Evolutionary conservation across 2,888 invertebrate species (phyloP).

Genomic region (Muscina levida): DNA sequence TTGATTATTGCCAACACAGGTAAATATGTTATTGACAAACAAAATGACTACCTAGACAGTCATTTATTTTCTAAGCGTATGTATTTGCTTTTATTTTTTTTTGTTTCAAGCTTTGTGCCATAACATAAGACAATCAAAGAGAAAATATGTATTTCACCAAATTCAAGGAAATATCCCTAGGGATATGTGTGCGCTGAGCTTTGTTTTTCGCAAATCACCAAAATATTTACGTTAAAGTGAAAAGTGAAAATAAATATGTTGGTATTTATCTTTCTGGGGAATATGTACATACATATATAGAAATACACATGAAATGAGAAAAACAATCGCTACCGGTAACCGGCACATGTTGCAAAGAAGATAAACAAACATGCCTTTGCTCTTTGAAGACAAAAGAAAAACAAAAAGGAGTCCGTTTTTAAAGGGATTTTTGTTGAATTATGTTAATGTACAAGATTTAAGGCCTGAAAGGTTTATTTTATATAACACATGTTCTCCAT

Average conservation of each 20-base stretch:
- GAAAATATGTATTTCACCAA: slow-evolving; percentile 1
- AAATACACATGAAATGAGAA: no score
- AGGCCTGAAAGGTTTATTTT: neutral
- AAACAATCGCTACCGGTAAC: no score
- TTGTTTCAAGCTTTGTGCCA: no score
- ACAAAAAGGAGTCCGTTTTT: neutral
- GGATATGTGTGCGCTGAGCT: neutral
- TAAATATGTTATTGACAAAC: no score
- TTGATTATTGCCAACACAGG: no score
- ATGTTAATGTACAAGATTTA: neutral
- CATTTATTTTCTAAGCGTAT: no score
- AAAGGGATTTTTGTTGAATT: neutral
- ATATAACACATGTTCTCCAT: no score
- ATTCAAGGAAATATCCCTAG: slow-evolving; percentile 8
- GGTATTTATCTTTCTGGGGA: neutral
- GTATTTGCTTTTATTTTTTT: no score
- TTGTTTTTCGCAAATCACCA: neutral
- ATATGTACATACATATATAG: no score
- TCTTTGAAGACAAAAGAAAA: neutral
- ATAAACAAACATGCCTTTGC: no score
- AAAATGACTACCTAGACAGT: no score
- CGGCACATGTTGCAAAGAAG: no score
- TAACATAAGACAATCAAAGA: slow-evolving; percentile 15
- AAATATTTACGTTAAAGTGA: slow-evolving; percentile 24
- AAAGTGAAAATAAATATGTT: neutral